Evolutionary conservation across 2,888 invertebrate genomes (phyloP).

Genomic region (Synergus laeviventris): DNA sequence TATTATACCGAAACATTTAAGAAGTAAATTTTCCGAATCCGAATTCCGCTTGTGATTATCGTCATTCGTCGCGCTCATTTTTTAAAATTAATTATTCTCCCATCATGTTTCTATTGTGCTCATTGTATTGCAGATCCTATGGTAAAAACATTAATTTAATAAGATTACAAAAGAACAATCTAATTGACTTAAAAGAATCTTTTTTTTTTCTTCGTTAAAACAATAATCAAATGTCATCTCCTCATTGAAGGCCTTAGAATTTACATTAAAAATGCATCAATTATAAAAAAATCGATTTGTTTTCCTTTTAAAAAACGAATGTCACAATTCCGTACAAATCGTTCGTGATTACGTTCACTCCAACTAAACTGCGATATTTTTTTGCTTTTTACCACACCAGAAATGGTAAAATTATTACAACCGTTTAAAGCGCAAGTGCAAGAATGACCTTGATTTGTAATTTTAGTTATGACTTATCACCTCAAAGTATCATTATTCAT

Average conservation of each 20-base stretch:
- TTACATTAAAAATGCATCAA: slow-evolving; percentile 15
- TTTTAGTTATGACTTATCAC: neutral
- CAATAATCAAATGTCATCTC: neutral
- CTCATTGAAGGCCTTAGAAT: neutral
- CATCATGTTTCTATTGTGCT: neutral
- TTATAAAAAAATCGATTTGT: slow-evolving; percentile 23
- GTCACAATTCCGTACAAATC: neutral
- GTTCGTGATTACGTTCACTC: neutral
- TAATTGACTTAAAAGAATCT: neutral
- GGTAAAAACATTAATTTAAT: slow-evolving; percentile 19
- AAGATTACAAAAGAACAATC: neutral
- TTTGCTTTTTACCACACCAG: neutral
- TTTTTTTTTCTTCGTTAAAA: slow-evolving; percentile 1
- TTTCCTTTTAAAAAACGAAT: neutral
- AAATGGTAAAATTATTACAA: slow-evolving; percentile 8
- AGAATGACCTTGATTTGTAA: neutral
- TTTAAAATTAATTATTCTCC: slow-evolving; percentile 5
- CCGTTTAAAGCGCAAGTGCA: neutral
- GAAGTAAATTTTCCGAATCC: slow-evolving; percentile 17
- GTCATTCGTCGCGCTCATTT: neutral
- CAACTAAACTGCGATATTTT: neutral
- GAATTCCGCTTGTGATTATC: neutral
- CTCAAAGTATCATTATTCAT: slow-evolving; percentile 55
- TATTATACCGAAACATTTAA: slow-evolving; percentile 26
- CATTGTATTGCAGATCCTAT: slow-evolving; percentile 12